Evolutionary conservation across 2,797 vertebrate species (phyloP).

Genomic region (Sebastes taczanowskii): DNA sequence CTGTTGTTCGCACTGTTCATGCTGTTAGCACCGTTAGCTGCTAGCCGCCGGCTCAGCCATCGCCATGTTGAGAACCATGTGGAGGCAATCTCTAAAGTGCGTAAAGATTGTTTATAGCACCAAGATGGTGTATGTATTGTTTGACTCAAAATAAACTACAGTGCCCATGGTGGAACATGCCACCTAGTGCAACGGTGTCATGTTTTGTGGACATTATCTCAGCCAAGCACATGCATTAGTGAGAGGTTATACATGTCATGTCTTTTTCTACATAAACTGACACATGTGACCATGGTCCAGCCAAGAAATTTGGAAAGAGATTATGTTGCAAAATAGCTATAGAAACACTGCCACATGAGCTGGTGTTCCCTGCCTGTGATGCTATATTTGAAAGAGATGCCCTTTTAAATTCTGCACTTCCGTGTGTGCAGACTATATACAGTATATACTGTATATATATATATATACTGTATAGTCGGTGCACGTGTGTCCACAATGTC

Average conservation of each 20-base stretch:
- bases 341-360: background rate
- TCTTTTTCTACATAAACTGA: background rate
- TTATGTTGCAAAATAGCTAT: background rate
- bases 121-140: background rate
- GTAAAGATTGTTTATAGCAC: background rate
- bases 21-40: background rate
- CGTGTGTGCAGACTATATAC: background rate
- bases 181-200: background rate
- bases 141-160: background rate
- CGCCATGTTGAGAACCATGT: background rate
- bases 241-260: background rate
- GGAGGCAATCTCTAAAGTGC: background rate
- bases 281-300: background rate
- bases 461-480: background rate
- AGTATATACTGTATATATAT: background rate
- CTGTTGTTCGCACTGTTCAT: background rate
- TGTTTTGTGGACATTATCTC: background rate
- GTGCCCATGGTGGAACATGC: background rate
- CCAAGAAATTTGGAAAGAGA: background rate
- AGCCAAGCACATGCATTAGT: background rate
- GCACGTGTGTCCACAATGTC: conserved; percentile 1
- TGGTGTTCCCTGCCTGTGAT: background rate
- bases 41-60: background rate
- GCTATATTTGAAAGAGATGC: background rate
- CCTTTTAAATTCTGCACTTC: background rate